Evolutionary conservation across 2,888 invertebrate species (phyloP).

Genomic region (Melinaea marsaeus): DNA sequence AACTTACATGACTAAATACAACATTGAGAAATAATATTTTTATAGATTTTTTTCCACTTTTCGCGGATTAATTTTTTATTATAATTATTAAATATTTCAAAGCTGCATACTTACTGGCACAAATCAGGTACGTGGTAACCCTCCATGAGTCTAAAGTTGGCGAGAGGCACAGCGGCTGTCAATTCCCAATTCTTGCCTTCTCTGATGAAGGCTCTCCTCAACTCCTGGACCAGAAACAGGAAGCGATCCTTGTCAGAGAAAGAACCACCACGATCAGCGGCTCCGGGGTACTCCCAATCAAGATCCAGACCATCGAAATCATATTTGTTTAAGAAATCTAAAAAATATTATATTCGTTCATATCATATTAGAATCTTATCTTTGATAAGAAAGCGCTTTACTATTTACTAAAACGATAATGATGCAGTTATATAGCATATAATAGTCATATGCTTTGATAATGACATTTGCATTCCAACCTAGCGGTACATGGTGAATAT

Average conservation of each 20-base stretch:
- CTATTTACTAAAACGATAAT: not conserved
- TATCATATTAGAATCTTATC: not conserved
- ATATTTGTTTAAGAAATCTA: constrained; percentile 86
- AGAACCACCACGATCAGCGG: constrained; percentile 90
- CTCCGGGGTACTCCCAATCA: constrained; percentile 95
- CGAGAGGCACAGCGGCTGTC: constrained; percentile 93
- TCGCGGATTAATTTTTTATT: not conserved
- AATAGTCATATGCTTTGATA: not conserved
- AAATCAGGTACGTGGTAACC: constrained; percentile 94
- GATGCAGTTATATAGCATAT: not conserved
- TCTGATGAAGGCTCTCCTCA: constrained; percentile 86
- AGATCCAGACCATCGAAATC: constrained; percentile 91
- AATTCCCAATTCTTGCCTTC: constrained; percentile 89
- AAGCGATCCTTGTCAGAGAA: constrained; percentile 91
- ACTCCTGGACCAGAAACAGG: constrained; percentile 88
- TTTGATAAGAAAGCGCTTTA: not conserved
- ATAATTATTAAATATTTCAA: not conserved
- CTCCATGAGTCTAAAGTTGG: constrained; percentile 90
- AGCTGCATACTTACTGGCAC: constrained; percentile 83
- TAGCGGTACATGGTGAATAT: constrained; percentile 1
- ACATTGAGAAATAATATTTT: too few species aligned
- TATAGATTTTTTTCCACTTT: too few species aligned
- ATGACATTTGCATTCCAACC: not conserved
- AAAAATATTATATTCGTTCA: not conserved
- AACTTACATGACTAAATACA: too few species aligned